Base-by-base conservation (phyloP, 2,888 invertebrate species). In the Nematopogon swammerdamellus region DNA sequence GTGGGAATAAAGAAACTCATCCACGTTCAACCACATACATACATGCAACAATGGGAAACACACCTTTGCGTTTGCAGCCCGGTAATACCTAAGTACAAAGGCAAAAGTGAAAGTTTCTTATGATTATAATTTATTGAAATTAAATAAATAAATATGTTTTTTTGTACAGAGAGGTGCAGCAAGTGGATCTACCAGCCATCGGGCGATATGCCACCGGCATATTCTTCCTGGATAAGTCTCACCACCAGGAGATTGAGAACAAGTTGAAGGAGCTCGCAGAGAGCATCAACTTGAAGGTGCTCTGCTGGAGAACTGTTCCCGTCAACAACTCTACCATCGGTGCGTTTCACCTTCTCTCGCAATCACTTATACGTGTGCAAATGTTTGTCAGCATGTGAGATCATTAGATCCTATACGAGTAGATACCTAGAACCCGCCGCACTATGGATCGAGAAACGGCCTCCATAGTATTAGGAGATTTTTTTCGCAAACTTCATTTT, bases 121-220 rank as follows among this genome's bases (percentile, higher is more conserved):
- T n/a, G n/a, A n/a, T n/a, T n/a, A n/a, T n/a, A n/a, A n/a, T n/a
- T n/a, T n/a, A n/a, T n/a, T n/a, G n/a, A n/a, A n/a, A n/a, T n/a
- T n/a, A n/a, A n/a, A n/a, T n/a, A n/a, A n/a, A n/a, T n/a, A n/a
- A n/a, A n/a, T n/a, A n/a, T n/a, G n/a, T n/a, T n/a, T n/a, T n/a
- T n/a, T n/a, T n/a, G n/a, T 72, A 29, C 77, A 95, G 95, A 69
- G 88, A 91, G 63, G 85, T 85, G 55, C 85, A 89, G 61, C 90
- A 89, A 60, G 82, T 96, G 53, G 86, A 87, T 56, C 80, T 99
- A 59, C 98, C 99, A 8, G 84, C 87, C 18, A 85, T 87, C 60
- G 97, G 97, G 3, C 82, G 86, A 57, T 99, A 98, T 80, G 98
- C 97, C 49, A 97, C 97, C 18, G 99, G 99, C 53, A 94, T 98